Conservation (phyloP, 2,797 vertebrate genomes). For the Epinephelus coioides region DNA sequence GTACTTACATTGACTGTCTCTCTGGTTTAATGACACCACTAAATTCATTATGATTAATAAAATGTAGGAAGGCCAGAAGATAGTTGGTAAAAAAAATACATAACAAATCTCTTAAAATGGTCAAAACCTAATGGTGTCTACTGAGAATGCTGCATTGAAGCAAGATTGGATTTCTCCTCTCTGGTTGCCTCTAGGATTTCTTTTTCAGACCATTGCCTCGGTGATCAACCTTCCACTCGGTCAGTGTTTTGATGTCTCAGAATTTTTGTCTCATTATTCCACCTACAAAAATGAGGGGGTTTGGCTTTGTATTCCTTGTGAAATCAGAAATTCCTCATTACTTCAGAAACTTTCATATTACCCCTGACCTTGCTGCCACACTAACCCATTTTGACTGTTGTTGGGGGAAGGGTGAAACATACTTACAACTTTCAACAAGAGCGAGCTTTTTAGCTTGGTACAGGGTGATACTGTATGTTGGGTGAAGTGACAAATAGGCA, state of each 20-base stretch:
- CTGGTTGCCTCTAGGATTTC: not conserved
- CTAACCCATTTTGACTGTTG: not conserved
- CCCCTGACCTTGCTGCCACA: not conserved
- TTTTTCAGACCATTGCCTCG: conserved; percentile 4
- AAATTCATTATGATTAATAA: conserved; percentile 43
- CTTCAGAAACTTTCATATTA: not conserved
- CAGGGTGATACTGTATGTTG: too few species aligned
- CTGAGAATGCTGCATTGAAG: not conserved
- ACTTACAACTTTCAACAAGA: too few species aligned
- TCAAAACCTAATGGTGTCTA: conserved; percentile 18
- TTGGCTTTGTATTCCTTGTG: not conserved
- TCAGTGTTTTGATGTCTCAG: not conserved
- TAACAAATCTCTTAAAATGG: conserved; percentile 15
- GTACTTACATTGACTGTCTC: conserved; percentile 7
- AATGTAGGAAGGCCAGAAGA: conserved; percentile 21
- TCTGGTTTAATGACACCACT: conserved; percentile 48
- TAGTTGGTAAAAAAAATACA: not conserved
- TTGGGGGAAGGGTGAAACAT: too few species aligned
- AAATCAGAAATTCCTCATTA: too few species aligned
- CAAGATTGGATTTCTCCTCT: not conserved
- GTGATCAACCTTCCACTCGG: not conserved
- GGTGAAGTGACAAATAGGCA: too few species aligned
- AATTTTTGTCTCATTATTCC: not conserved
- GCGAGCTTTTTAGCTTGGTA: too few species aligned
- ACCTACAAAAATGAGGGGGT: not conserved